Conservation (phyloP, 37 sponge, comb jelly and placozoan species). For the Bolinopsis microptera region DNA sequence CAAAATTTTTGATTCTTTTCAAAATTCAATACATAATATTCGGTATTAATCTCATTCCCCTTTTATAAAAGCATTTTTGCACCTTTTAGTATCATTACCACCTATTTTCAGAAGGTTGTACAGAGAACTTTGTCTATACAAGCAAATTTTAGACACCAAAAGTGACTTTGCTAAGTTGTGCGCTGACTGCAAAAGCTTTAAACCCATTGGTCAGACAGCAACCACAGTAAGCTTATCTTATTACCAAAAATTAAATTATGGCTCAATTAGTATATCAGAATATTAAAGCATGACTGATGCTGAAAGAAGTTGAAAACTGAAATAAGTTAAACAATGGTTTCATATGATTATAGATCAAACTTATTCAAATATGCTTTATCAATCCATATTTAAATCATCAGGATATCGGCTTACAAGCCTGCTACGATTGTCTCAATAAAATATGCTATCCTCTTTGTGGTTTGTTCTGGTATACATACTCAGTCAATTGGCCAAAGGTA, state of each 20-base stretch:
- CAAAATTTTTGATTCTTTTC: no score
- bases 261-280: no score
- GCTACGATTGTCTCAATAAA: slow-evolving; percentile 44
- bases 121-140: slow-evolving; percentile 20
- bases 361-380: no score
- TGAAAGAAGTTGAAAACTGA: no score
- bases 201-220: neutral
- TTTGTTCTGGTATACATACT: slow-evolving; percentile 52
- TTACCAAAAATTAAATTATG: neutral
- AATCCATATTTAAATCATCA: no score
- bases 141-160: slow-evolving; percentile 38
- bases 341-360: no score
- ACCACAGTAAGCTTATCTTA: neutral
- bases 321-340: no score
- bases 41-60: neutral
- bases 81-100: neutral
- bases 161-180: slow-evolving; percentile 10
- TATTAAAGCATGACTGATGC: no score
- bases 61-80: neutral
- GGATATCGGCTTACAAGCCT: slow-evolving; percentile 50
- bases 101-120: neutral
- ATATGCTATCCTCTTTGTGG: slow-evolving; percentile 59
- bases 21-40: neutral
- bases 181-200: slow-evolving; percentile 51
- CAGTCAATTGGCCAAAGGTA: slow-evolving; percentile 61